Evolutionary conservation across 2,888 invertebrate genomes (phyloP), one percentile per base, ranked within the genome.

Genomic region (Apamea epomidion): DNA sequence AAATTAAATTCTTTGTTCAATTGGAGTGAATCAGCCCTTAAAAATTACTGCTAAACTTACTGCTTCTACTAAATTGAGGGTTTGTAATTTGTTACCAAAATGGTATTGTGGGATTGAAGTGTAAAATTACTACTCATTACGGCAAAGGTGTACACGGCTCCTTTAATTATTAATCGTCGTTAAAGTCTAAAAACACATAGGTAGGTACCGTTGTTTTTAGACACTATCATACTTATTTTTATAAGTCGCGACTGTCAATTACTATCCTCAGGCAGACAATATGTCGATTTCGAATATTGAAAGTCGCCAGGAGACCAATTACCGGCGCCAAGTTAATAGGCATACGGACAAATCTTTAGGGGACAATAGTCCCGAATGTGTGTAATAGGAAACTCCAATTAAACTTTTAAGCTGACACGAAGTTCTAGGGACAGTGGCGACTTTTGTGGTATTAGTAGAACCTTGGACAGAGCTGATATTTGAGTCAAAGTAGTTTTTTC

Each of bases 361-460:
- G 42, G 29, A 65, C 73, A 70, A 42, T 65, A 70, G 64, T 54
- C 45, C 51, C n/a, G 14, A 78, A 83, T 69, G 29, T 83, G 25
- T 64, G 67, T 62, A 21, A 62, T 48, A 65, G 25, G 51, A 69
- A 68, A 68, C 62, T 75, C 60, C 64, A 83, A 80, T 80, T 64
- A 84, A 75, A 80, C 62, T 83, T 65, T 82, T 73, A 29, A 45
- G 74, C 68, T 80, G 65, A 72, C 72, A 51, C 45, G 21, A 25
- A 62, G 54, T 83, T 83, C 54, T 54, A 51, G 54, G n/a, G 64
- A 29, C 4, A 32, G 5, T 21, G n/a, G 60, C 12, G 1, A 16
- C 6, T 78, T 70, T 74, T 54, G 14, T 58, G 25, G 16, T 68
- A 18, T n/a, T 76, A 21, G 58, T 67, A 21, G 37, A 37, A 54